Evolutionary conservation across 2,888 invertebrate genomes (phyloP).

Genomic region (Drosophila peninsularis): DNA sequence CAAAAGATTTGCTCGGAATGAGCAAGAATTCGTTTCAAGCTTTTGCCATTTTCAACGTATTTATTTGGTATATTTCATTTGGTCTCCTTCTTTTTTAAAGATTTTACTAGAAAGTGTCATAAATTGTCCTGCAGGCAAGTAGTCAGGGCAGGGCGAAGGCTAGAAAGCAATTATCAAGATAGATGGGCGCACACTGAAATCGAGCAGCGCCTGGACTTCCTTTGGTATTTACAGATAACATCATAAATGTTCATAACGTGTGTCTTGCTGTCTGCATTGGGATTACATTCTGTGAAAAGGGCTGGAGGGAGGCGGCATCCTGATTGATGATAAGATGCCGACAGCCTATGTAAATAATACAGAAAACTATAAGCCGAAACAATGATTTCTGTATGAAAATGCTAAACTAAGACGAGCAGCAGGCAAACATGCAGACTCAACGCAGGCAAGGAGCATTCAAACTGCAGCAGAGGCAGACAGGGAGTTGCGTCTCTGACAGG

Average conservation of each 20-base stretch:
- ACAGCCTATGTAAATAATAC: slow-evolving; percentile 55
- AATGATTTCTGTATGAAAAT: slow-evolving; percentile 40
- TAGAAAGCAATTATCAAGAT: slow-evolving; percentile 17
- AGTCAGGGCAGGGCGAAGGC: background rate
- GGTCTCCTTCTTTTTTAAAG: background rate
- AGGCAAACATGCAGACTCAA: slow-evolving; percentile 1
- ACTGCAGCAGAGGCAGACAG: background rate
- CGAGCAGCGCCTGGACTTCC: slow-evolving; percentile 2
- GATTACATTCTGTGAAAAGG: slow-evolving; percentile 9
- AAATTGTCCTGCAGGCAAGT: slow-evolving; percentile 9
- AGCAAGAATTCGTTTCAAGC: slow-evolving; percentile 1
- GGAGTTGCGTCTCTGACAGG: background rate
- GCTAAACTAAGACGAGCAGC: slow-evolving; percentile 40
- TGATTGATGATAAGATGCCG: slow-evolving; percentile 68
- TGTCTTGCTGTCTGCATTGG: slow-evolving; percentile 11
- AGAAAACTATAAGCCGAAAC: slow-evolving; percentile 18
- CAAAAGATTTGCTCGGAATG: slow-evolving; percentile 22
- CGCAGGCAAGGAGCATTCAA: background rate
- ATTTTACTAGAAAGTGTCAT: slow-evolving; percentile 12
- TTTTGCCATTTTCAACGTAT: background rate
- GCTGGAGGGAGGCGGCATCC: background rate
- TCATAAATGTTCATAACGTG: slow-evolving; percentile 32
- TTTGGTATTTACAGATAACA: slow-evolving; percentile 33
- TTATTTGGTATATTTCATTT: slow-evolving; percentile 4
- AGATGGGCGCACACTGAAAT: slow-evolving; percentile 19